Evolutionary conservation across 37 sponge, comb jelly and placozoan genomes (phyloP), one percentile per base, ranked within the genome.

Genomic region (Theonella swinhoei): DNA sequence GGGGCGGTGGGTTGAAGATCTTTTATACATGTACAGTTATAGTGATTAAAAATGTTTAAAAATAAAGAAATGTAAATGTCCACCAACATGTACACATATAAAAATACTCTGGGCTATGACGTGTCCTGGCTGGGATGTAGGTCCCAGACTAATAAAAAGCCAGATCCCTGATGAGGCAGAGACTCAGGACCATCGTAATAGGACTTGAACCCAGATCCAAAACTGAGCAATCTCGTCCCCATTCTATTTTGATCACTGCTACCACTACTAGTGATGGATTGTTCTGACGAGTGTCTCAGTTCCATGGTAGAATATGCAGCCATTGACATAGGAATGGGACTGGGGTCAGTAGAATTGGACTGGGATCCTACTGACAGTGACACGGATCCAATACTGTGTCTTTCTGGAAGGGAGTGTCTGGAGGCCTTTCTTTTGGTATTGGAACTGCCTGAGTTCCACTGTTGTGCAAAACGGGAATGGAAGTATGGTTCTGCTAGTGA

Each of bases 71-170:
- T n/a, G n/a, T n/a, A n/a, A n/a, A n/a, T n/a, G n/a, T n/a, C n/a
- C n/a, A n/a, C n/a, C n/a, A n/a, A n/a, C n/a, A n/a, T n/a, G n/a
- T n/a, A n/a, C n/a, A n/a, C n/a, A n/a, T n/a, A n/a, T n/a, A n/a
- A n/a, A n/a, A n/a, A n/a, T n/a, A n/a, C n/a, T n/a, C n/a, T n/a
- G n/a, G n/a, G n/a, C n/a, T n/a, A n/a, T n/a, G n/a, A n/a, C n/a
- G n/a, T n/a, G n/a, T n/a, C n/a, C n/a, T n/a, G n/a, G n/a, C 89
- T 82, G 36, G 58, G 28, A 29, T 69, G 83, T 4, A 83, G 54
- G 3, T 88, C 89, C 89, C 89, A 88, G 28, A 88, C 83, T 63
- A 88, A 77, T 54, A 88, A 72, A 74, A 83, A 88, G 5, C 80
- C 81, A 17, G 89, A 69, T 22, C 72, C 65, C 28, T 28, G 59